Percentiles rank a stretch among this genome's conserved stretches.
Conservation (phyloP, 2,888 invertebrate species). For the Agrochola lychnidis region DNA sequence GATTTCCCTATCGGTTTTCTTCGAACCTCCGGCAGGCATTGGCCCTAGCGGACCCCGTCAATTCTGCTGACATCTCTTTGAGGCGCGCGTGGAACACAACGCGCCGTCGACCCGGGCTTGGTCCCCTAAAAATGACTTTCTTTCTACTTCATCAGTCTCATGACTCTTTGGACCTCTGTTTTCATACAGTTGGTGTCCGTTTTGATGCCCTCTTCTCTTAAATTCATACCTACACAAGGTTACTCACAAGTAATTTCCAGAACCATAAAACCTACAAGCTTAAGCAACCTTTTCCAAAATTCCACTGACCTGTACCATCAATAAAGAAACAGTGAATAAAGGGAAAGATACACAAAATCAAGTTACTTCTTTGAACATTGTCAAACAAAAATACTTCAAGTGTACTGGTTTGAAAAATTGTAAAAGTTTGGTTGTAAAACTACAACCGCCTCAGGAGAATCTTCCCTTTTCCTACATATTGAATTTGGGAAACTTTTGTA, state of each 20-base stretch:
- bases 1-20: too few relatives aligned
- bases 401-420: slow-evolving; percentile 39
- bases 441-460: neutral
- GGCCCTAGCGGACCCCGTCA: too few relatives aligned
- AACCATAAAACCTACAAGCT: neutral
- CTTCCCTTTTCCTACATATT: neutral
- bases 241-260: neutral
- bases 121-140: neutral
- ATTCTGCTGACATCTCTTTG: too few relatives aligned
- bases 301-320: neutral
- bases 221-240: neutral
- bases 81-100: too few relatives aligned
- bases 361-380: neutral
- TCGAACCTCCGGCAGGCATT: too few relatives aligned
- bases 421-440: slow-evolving; percentile 21
- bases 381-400: slow-evolving; percentile 24
- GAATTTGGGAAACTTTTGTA: slow-evolving; percentile 18
- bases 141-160: neutral
- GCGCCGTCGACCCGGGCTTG: too few relatives aligned
- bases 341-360: neutral
- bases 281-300: neutral
- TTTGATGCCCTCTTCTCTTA: neutral
- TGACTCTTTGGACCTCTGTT: neutral
- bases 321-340: too few relatives aligned
- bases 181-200: neutral